Evolutionary conservation across 2,888 invertebrate species (phyloP), one percentile per base, ranked within the genome.

Genomic region (Kuschelorhynchus macadamiae): DNA sequence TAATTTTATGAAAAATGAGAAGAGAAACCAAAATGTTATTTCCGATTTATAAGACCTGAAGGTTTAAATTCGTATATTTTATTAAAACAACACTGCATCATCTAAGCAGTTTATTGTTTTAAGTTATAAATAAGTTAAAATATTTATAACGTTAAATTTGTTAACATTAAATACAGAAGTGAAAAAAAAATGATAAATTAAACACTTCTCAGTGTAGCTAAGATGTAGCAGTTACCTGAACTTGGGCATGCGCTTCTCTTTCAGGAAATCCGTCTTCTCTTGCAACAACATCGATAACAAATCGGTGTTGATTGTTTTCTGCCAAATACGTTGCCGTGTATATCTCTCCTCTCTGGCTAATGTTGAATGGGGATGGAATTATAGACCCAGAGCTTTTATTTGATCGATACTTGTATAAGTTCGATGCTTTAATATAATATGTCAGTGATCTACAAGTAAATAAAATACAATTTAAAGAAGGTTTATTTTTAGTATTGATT

Each of bases 291-390:
- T 94, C 93, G 55, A 96, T 85, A 63, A 93, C 89, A 79, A 96
- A 96, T 47, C 94, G 86, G 79, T 95, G 94, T 76, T 95, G 94
- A 79, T 93, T 93, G 82, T 95, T 96, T 79, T 96, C 95, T 0
- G 93, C 91, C 89, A 96, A 91, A 77, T 92, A 92, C 25, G 91
- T 89, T 0, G 94, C 91, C 0, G 95, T 95, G 66, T 88, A 87
- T 21, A 94, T 83, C 81, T 88, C 84, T 73, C 94, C 93, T 73
- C 88, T 88, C 55, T 90, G 88, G 0, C 89, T 90, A 3, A 94
- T 90, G 71, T 91, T 91, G 78, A 96, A 96, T 0, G 96, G 96
- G 39, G 94, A 94, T 0, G 95, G 95, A 16, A 95, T 92, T 16
- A 96, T 92, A 0, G 94, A 94, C 0, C 95, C 95, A 2, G 92